Evolutionary conservation across 2,797 vertebrate genomes (phyloP).

Genomic region (Neomorphus geoffroyi): DNA sequence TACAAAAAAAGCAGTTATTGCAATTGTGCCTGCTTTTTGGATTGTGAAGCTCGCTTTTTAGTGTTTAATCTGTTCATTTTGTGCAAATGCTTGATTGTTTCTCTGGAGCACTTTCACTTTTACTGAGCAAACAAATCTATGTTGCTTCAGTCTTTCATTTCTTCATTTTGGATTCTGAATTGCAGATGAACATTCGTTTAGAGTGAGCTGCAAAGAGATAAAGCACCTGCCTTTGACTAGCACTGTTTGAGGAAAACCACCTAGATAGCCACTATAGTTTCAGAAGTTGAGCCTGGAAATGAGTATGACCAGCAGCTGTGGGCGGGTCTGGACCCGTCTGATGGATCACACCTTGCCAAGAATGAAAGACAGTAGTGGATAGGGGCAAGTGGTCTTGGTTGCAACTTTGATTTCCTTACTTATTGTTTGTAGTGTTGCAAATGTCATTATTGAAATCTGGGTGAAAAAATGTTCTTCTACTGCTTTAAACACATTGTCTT

Average conservation of each 20-base stretch:
- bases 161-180: neutral
- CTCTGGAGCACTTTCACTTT: neutral
- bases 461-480: neutral
- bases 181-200: neutral
- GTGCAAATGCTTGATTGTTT: neutral
- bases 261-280: neutral
- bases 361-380: neutral
- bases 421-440: neutral
- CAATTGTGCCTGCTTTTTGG: rapidly evolving
- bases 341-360: neutral
- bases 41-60: neutral
- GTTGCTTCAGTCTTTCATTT: neutral
- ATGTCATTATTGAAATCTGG: neutral
- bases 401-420: neutral
- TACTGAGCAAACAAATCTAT: rapidly evolving
- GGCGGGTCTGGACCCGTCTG: neutral
- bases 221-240: neutral
- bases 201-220: neutral
- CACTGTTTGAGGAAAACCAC: neutral
- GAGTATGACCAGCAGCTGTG: neutral
- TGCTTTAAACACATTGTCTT: neutral
- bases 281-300: neutral
- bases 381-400: neutral
- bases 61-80: neutral
- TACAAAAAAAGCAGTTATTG: neutral